Evolutionary conservation across 2,888 invertebrate genomes (phyloP), one percentile per base, ranked within the genome.

Genomic region (Steinernema carpocapsae): DNA sequence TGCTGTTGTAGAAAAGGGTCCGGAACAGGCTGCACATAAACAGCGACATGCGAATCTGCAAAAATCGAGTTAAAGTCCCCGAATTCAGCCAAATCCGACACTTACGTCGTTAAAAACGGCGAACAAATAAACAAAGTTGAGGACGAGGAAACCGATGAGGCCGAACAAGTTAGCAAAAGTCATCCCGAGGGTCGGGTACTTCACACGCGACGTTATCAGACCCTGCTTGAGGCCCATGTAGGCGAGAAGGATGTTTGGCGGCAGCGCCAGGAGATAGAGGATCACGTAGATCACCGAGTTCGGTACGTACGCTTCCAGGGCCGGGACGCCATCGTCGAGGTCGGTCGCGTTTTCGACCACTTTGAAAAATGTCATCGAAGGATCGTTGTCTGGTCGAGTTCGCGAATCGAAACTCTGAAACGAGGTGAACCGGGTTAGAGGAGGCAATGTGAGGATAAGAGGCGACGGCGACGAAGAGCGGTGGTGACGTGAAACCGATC

Each of bases 91-190:
- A 37, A 10, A 37, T 37, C 37, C 7, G 17, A n/a, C 14, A 70
- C 80, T 78, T 37, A 80, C 80, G 37, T 80, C 78, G 46, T 79
- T 72, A 22, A 43, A 26, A 22, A 74, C 80, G 10, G 83, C 73
- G 37, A 74, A 75, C 37, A 80, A 72, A 75, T 80, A 83, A 24
- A 80, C 76, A 59, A 75, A 71, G 70, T 80, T 83, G 59, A 80
- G 74, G 24, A 77, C 42, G 6, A 83, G 52, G 51, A 83, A 80
- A 1, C 83, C 80, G 71, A 76, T 52, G 1, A 80, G 56, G 7
- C 80, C 80, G 48, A 83, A 80, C 37, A 80, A 70, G 70, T 80
- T 80, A 24, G 80, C 80, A 12, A 82, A 52, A n/a, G 80, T 79
- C 80, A 80, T 80, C 19, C 82, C 82, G 32, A 76, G 37, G 7